phyloP scores from a whole-genome alignment of 2,888 invertebrate genomes.

The Omphaloscelis lunosa region DNA sequence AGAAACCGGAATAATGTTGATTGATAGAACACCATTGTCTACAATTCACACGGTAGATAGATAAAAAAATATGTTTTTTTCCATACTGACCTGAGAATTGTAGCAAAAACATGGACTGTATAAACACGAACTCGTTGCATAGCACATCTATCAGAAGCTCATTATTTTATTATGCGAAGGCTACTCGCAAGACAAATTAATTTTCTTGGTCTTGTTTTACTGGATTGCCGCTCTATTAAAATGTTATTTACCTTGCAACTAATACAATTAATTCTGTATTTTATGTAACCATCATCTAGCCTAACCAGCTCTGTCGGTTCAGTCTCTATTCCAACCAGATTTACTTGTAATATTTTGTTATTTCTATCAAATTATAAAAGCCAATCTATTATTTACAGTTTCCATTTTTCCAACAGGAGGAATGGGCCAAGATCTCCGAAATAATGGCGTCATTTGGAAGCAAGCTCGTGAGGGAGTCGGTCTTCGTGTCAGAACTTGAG shows the following conservation, averaged over 20 bases:
- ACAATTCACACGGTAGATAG: conserved; percentile 27
- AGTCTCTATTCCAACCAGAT: not conserved
- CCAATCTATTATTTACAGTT: conserved; percentile 34
- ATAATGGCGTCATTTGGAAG: conserved; percentile 98
- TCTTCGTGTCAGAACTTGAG: conserved; percentile 94
- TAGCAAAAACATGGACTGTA: conserved; percentile 5
- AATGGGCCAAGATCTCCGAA: conserved; percentile 99
- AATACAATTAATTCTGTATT: not conserved
- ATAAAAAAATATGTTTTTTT: conserved; percentile 30
- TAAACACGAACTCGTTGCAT: not conserved
- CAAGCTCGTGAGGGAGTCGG: conserved; percentile 94
- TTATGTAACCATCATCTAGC: not conserved
- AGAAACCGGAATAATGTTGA: not conserved
- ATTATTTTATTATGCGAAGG: conserved; percentile 1
- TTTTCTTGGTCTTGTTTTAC: not conserved
- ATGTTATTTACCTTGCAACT: not conserved
- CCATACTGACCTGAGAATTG: not conserved
- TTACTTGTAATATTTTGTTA: not conserved
- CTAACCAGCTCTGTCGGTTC: not conserved
- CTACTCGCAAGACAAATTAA: not conserved
- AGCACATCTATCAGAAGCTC: not conserved
- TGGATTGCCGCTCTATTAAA: not conserved
- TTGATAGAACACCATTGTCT: conserved; percentile 23
- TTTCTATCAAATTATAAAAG: conserved; percentile 18
- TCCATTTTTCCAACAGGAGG: conserved; percentile 91